These are phyloP conservation scores for Pipra filicauda DNA, from an alignment of 2,113 vertebrate species.

Conservation along the genomic window DNA sequence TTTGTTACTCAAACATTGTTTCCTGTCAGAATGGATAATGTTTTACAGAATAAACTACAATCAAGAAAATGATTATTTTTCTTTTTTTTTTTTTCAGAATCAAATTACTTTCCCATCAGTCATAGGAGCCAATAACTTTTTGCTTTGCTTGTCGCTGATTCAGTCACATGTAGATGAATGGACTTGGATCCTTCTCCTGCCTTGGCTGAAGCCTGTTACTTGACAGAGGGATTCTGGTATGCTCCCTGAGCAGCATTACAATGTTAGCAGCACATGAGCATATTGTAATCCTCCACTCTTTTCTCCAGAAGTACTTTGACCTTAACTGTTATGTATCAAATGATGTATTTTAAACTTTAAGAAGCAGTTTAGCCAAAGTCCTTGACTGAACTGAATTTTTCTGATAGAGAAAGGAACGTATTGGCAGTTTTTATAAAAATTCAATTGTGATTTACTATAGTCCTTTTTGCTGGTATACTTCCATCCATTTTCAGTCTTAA, in stretches of 20 bases:
- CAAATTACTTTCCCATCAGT: neutral
- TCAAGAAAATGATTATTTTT: neutral
- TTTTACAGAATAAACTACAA: neutral
- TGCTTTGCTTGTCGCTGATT: neutral
- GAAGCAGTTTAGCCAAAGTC: neutral
- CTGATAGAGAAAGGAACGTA: neutral
- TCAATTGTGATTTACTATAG: neutral
- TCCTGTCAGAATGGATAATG: neutral
- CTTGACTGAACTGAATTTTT: neutral
- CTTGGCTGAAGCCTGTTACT: neutral
- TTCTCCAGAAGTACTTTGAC: neutral
- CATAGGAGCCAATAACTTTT: neutral
- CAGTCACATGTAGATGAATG: neutral
- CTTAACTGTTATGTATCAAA: neutral
- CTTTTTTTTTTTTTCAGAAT: neutral
- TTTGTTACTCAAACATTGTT: neutral
- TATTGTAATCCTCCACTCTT: neutral
- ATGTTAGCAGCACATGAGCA: neutral
- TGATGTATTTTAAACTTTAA: neutral
- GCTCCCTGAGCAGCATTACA: neutral
- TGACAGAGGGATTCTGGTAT: neutral
- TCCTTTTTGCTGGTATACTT: neutral
- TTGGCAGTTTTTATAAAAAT: neutral
- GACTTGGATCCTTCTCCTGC: neutral
- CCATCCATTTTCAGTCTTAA: slow-evolving; percentile 10